Percentiles rank a stretch among this genome's conserved stretches.
Evolutionary conservation across 2,797 vertebrate genomes (phyloP).

Genomic region (Pygocentrus nattereri): DNA sequence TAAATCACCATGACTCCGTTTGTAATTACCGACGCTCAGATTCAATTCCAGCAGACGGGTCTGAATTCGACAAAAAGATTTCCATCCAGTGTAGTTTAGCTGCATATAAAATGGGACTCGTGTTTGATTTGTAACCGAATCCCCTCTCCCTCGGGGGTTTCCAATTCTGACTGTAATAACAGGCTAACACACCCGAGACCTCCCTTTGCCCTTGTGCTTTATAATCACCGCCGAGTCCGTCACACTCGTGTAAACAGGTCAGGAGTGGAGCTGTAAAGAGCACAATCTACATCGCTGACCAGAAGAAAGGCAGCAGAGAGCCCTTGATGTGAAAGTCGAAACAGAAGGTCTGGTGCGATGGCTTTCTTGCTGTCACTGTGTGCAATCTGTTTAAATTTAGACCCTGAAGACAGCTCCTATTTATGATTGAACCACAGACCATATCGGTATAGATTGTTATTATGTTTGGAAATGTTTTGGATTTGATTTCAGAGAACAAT

Average conservation of each 20-base stretch:
- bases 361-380: slow-evolving; percentile 53
- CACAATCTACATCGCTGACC: slow-evolving; percentile 51
- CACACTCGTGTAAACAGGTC: slow-evolving; percentile 58
- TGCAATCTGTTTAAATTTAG: slow-evolving; percentile 60
- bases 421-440: slow-evolving; percentile 53
- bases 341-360: slow-evolving; percentile 47
- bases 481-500: slow-evolving; percentile 59
- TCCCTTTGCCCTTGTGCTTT: slow-evolving; percentile 46
- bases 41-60: slow-evolving; percentile 59
- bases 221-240: slow-evolving; percentile 50
- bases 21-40: slow-evolving; percentile 60
- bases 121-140: slow-evolving; percentile 64
- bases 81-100: slow-evolving; percentile 61
- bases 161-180: slow-evolving; percentile 58
- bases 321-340: slow-evolving; percentile 53
- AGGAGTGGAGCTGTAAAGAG: slow-evolving; percentile 57
- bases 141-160: slow-evolving; percentile 55
- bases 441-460: slow-evolving; percentile 54
- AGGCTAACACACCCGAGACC: slow-evolving; percentile 57
- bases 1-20: slow-evolving; percentile 61
- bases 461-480: slow-evolving; percentile 56
- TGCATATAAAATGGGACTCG: slow-evolving; percentile 52
- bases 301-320: slow-evolving; percentile 48
- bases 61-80: slow-evolving; percentile 61
- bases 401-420: slow-evolving; percentile 51